These are phyloP conservation scores for Campoplex nolae DNA, from an alignment of 2,888 invertebrate species.

Conservation along the genomic window DNA sequence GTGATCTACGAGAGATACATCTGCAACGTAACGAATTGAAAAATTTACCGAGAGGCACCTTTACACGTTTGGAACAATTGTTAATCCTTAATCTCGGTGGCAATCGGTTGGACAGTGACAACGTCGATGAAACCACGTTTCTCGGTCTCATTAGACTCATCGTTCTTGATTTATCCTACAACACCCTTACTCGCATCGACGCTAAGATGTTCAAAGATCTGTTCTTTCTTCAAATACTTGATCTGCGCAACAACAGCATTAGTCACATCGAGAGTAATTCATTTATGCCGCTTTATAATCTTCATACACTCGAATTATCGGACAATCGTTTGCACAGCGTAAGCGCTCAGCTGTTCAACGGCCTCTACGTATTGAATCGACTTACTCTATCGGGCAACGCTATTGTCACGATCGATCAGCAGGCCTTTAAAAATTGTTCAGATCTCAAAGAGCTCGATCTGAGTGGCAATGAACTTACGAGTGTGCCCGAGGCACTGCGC, in stretches of 20 bases:
- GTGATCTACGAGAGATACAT: slow-evolving; percentile 93
- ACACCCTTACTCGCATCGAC: slow-evolving; percentile 93
- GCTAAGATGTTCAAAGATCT: slow-evolving; percentile 94
- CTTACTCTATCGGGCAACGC: slow-evolving; percentile 94
- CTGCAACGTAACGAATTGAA: slow-evolving; percentile 94
- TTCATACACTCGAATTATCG: slow-evolving; percentile 95
- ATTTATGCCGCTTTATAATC: slow-evolving; percentile 94
- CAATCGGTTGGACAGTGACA: slow-evolving; percentile 94
- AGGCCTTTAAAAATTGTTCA: slow-evolving; percentile 94
- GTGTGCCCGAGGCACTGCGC: slow-evolving; percentile 93
- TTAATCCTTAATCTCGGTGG: slow-evolving; percentile 93
- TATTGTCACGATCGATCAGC: slow-evolving; percentile 91
- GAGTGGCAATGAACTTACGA: slow-evolving; percentile 93
- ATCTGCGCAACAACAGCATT: slow-evolving; percentile 94
- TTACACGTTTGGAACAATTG: slow-evolving; percentile 93
- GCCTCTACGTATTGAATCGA: slow-evolving; percentile 93
- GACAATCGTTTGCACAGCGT: slow-evolving; percentile 94
- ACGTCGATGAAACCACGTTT: slow-evolving; percentile 94
- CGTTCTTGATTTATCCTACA: slow-evolving; percentile 93
- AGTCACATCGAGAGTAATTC: slow-evolving; percentile 95
- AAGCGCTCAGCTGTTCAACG: slow-evolving; percentile 93
- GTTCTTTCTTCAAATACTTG: slow-evolving; percentile 93
- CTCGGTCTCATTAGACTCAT: slow-evolving; percentile 93
- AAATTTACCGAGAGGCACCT: slow-evolving; percentile 92
- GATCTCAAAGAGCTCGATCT: slow-evolving; percentile 95